Evolutionary conservation across 2,797 vertebrate genomes (phyloP).

Genomic region (Argyrosomus regius): DNA sequence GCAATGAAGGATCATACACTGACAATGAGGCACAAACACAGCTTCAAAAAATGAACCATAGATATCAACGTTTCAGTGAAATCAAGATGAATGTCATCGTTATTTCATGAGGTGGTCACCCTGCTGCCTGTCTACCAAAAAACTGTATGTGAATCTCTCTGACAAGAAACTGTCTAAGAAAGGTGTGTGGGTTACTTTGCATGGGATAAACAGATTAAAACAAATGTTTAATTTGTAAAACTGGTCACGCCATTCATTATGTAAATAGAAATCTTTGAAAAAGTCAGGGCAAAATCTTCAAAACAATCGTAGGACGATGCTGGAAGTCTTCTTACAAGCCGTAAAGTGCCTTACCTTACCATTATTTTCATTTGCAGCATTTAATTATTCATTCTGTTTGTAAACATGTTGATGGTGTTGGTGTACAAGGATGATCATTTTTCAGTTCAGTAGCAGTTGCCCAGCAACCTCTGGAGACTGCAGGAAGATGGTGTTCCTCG

Average conservation of each 20-base stretch:
- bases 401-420: neutral
- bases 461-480: neutral
- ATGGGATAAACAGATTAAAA: neutral
- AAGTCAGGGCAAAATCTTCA: neutral
- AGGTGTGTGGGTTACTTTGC: neutral
- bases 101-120: neutral
- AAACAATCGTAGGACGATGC: neutral
- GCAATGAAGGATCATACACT: conserved; percentile 42
- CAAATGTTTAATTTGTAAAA: neutral
- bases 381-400: neutral
- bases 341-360: neutral
- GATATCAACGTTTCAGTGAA: neutral
- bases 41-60: neutral
- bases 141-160: neutral
- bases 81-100: neutral
- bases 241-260: neutral
- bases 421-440: neutral
- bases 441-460: neutral
- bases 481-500: neutral
- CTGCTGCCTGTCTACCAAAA: neutral
- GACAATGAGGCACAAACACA: neutral
- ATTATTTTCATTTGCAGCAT: neutral
- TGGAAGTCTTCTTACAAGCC: neutral
- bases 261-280: conserved; percentile 1
- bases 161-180: neutral